Base-by-base conservation (phyloP, 2,888 invertebrate genomes). In the Pheosia tremula region DNA sequence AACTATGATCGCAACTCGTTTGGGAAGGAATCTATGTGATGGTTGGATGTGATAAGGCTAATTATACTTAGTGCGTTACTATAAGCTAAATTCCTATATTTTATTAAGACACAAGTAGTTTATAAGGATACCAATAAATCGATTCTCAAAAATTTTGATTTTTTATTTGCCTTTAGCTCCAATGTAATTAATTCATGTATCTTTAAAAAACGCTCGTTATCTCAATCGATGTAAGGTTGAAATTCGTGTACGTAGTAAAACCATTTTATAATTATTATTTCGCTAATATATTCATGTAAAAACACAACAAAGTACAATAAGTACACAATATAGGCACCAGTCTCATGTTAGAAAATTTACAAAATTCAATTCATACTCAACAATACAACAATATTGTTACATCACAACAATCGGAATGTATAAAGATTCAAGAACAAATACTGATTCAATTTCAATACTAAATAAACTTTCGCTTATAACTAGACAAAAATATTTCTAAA, bases 1-100 rank as follows among this genome's bases (percentile, higher is more conserved):
- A 43, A 43, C 2, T 24, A 24, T 1, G 24, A 24, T 24, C 24
- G 24, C 24, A 24, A 24, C 0, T 43, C 67, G 74, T 74, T 72
- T 80, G 85, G 86, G 63, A 63, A 67, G 58, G 61, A 66, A 69
- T 66, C 63, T 68, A 68, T 76, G 81, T 92, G 92, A 93, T 93
- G 91, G 83, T 84, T 87, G 88, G 80, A 90, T 92, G 92, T 93
- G 92, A 93, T 92, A 92, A 79, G 86, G 77, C 76, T 83, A 24
- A 24, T 24, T 24, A 82, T 77, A 69, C 72, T 74, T 78, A 82
- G 79, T 67, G 77, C 63, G 69, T 79, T 86, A 79, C 80, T 69
- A 61, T 85, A 88, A 88, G 83, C 72, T 88, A 87, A 90, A 91
- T 90, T 90, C 90, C 88, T 92, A 91, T 91, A 91, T 91, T 91